phyloP scores from a whole-genome alignment of 2,113 vertebrate genomes.

The Vulpes ferrilata region DNA sequence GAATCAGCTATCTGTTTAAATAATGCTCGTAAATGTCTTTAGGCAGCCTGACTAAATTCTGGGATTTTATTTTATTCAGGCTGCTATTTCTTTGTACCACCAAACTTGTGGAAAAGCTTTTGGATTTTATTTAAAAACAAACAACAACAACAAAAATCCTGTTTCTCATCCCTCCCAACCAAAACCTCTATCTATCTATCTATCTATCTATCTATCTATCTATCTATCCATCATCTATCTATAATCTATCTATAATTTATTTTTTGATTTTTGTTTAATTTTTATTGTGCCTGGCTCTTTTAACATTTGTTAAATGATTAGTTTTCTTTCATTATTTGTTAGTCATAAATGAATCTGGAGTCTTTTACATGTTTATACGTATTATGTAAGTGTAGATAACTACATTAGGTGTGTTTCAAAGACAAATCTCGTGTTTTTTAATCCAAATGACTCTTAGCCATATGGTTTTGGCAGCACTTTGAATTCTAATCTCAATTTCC shows the following conservation, averaged over 20 bases:
- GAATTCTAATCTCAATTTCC: not conserved
- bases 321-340: slow-evolving; percentile 69
- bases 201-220: too few relatives aligned
- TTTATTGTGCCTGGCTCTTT: slow-evolving; percentile 61
- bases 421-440: slow-evolving; percentile 20
- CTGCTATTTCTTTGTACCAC: slow-evolving; percentile 37
- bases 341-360: slow-evolving; percentile 42
- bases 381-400: not conserved
- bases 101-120: not conserved
- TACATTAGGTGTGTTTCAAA: not conserved
- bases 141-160: not conserved
- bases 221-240: too few relatives aligned
- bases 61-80: slow-evolving; percentile 69
- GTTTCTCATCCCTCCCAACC: not conserved
- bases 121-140: slow-evolving; percentile 10
- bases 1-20: slow-evolving; percentile 71
- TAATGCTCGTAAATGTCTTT: slow-evolving; percentile 67
- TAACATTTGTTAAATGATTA: slow-evolving; percentile 47
- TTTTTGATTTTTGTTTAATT: not conserved
- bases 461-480: not conserved
- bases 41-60: slow-evolving; percentile 56
- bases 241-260: not conserved
- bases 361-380: not conserved
- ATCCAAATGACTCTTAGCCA: not conserved
- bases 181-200: not conserved